Evolutionary conservation across 2,113 vertebrate species (phyloP), one percentile per base, ranked within the genome.

Genomic region (Arenaria interpres): DNA sequence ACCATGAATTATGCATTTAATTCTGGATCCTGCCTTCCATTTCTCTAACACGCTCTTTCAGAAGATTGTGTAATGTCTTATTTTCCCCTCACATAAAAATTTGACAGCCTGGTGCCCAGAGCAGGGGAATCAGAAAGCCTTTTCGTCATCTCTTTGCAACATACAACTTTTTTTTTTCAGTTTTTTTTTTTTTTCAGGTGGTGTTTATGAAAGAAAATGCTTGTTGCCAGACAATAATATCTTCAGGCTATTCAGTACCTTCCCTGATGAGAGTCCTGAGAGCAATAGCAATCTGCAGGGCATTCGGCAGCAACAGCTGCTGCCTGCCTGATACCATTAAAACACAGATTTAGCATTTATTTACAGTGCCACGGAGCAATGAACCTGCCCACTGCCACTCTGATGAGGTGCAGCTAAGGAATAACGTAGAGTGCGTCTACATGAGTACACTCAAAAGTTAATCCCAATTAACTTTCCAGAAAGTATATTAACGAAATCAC

Each of bases 1-100:
- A 18, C 48, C 56, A 71, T 92, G 92, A 95, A 94, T 97, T 92
- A 96, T 87, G 46, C 64, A 92, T 93, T 90, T 90, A 84, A 24
- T 74, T 91, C 90, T 72, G 46, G 63, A 41, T 71, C 67, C 63
- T 85, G 64, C 57, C 43, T 90, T 62, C 91, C 37, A 43, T 94
- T 96, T 85, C 72, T 84, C n/a, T 88, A 87, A 91, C 18, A 25
- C 1, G 4, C 64, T 90, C 56, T 76, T 94, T 83, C 63, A 28
- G 41, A 84, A 68, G 12, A 62, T 76, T 4, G 4, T 37, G 45
- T 84, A 91, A 88, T 86, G 33, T 83, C 78, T 77, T 71, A 59
- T 35, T 95, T 94, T 71, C 30, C 75, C 32, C 24, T 54, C 45
- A 21, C 22, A 41, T 66, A 66, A 79, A 95, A 88, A 83, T 88